These are phyloP conservation scores for Callionymus lyra DNA, from an alignment of 2,113 vertebrate genomes.

Conservation along the genomic window DNA sequence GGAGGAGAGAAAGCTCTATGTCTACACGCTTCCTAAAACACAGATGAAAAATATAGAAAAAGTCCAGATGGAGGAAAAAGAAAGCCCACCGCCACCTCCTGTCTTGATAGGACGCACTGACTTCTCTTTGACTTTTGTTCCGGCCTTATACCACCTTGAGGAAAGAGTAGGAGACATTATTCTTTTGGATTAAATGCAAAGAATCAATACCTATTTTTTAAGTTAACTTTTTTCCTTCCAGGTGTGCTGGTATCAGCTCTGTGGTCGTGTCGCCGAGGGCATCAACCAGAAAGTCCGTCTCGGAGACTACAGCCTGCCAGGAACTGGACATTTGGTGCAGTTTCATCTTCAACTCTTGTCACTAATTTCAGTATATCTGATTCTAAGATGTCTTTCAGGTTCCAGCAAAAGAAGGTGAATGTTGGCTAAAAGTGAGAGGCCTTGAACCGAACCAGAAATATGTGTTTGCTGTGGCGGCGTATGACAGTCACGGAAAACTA, in stretches of 20 bases:
- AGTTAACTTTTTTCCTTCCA: conserved; percentile 7
- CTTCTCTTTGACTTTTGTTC: conserved; percentile 75
- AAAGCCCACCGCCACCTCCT: conserved; percentile 74
- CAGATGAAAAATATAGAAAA: conserved; percentile 33
- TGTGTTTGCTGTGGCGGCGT: conserved; percentile 86
- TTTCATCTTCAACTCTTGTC: background rate
- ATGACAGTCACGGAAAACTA: conserved; percentile 73
- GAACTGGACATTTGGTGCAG: conserved; percentile 78
- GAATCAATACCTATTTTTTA: background rate
- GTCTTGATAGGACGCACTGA: conserved; percentile 74
- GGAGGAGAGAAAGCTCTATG: conserved; percentile 72
- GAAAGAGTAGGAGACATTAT: conserved; percentile 63
- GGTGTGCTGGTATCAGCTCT: conserved; percentile 88
- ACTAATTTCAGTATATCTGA: background rate
- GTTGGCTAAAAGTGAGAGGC: conserved; percentile 70
- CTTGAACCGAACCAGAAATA: conserved; percentile 84
- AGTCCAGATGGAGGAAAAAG: conserved; percentile 31
- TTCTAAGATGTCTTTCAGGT: conserved; percentile 59
- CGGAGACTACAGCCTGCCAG: conserved; percentile 73
- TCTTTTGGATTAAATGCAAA: background rate
- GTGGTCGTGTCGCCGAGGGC: conserved; percentile 67
- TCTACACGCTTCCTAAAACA: conserved; percentile 29
- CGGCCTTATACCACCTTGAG: conserved; percentile 72
- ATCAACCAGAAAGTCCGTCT: conserved; percentile 77
- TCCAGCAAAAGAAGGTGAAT: conserved; percentile 64